These are phyloP conservation scores for Stegodyphus dumicola DNA, from an alignment of 1,140 invertebrate genomes.

Conservation along the genomic window DNA sequence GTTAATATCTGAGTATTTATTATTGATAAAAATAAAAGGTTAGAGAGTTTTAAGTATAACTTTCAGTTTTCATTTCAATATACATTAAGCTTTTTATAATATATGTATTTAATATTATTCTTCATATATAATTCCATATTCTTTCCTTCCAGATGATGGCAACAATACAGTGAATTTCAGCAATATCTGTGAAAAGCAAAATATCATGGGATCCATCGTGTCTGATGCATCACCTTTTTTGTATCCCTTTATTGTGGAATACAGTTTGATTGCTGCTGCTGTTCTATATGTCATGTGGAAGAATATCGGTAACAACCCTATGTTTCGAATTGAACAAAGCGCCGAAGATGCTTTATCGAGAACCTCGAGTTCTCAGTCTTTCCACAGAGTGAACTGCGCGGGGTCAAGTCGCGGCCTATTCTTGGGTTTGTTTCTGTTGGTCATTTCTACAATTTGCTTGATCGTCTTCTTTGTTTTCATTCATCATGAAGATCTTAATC, in stretches of 20 bases:
- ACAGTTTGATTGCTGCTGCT: conserved; percentile 94
- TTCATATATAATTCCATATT: neutral
- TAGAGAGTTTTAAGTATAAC: too few relatives aligned
- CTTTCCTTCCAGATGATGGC: conserved; percentile 22
- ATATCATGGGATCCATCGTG: conserved; percentile 76
- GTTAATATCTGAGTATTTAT: too few relatives aligned
- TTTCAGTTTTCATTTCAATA: too few relatives aligned
- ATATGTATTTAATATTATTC: too few relatives aligned
- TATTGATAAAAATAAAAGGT: too few relatives aligned
- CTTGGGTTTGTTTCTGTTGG: conserved; percentile 87
- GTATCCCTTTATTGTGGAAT: conserved; percentile 96
- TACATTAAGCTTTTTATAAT: too few relatives aligned
- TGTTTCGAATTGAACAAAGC: conserved; percentile 55
- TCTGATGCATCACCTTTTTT: conserved; percentile 87
- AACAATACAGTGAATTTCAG: conserved; percentile 75
- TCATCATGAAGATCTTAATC: conserved; percentile 69
- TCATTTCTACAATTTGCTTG: conserved; percentile 88
- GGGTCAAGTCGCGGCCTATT: conserved; percentile 90
- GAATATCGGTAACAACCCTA: conserved; percentile 75
- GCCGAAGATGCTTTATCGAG: conserved; percentile 41
- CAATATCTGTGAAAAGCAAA: conserved; percentile 64
- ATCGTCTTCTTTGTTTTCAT: conserved; percentile 94
- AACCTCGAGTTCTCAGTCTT: conserved; percentile 56
- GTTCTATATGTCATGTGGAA: conserved; percentile 98
- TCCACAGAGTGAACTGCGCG: conserved; percentile 76